A percentile compares a stretch with the other conserved stretches of the same genome.
phyloP scores from a whole-genome alignment of 1,140 invertebrate species.

The Drosophila dunni region DNA sequence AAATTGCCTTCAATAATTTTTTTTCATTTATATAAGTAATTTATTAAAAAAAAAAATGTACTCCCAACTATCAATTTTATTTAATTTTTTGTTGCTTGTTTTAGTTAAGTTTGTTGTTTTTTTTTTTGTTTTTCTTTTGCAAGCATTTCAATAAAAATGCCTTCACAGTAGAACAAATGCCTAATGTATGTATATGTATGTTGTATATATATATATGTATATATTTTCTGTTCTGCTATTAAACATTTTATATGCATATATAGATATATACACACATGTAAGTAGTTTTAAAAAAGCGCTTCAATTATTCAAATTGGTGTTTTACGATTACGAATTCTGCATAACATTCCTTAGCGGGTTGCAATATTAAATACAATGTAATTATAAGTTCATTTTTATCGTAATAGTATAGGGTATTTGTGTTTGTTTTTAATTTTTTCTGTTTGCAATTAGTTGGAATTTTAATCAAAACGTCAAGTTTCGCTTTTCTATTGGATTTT shows the following conservation, averaged over 20 bases:
- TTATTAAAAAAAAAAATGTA: constrained; percentile 29
- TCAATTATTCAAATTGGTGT: constrained; percentile 66
- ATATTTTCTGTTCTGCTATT: constrained; percentile 6
- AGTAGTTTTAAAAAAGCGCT: constrained; percentile 55
- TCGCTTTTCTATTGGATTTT: constrained; percentile 23
- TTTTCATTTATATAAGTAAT: constrained; percentile 21
- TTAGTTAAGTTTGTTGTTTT: constrained; percentile 24
- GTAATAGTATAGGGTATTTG: constrained; percentile 1
- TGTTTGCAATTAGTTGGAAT: constrained; percentile 61
- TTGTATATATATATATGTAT: constrained; percentile 28
- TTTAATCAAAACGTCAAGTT: constrained; percentile 39
- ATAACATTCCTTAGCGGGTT: constrained; percentile 45
- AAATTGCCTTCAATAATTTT: constrained; percentile 18
- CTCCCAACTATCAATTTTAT: constrained; percentile 48
- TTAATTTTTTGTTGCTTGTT: constrained; percentile 35
- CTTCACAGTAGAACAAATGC: constrained; percentile 57
- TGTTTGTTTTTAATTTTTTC: too few relatives aligned
- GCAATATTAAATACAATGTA: constrained; percentile 31
- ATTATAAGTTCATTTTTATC: constrained; percentile 21
- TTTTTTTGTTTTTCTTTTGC: constrained; percentile 33
- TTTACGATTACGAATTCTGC: constrained; percentile 27
- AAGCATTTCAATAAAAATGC: constrained; percentile 81
- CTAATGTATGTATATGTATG: constrained; percentile 40
- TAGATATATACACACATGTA: constrained; percentile 17
- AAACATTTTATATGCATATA: constrained; percentile 4